Percentiles rank a stretch among this genome's conserved stretches.
phyloP scores from a whole-genome alignment of 1,140 invertebrate species.

The Spodoptera frugiperda region DNA sequence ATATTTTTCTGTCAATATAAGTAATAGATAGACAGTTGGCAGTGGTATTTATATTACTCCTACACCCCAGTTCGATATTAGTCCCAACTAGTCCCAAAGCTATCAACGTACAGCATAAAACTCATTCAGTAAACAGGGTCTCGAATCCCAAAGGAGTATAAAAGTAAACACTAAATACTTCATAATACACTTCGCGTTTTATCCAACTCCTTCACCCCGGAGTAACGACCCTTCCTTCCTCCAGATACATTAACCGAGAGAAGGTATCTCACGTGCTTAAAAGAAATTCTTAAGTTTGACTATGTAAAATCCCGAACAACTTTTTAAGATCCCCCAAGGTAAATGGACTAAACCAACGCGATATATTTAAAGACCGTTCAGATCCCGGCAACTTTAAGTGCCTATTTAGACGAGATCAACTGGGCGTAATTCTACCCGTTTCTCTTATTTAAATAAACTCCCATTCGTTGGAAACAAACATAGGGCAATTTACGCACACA shows the following conservation, averaged over 20 bases:
- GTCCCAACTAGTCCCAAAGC: too few relatives aligned
- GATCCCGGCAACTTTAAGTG: conserved; percentile 29
- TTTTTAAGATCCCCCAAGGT: conserved; percentile 24
- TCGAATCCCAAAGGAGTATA: background rate
- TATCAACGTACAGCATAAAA: too few relatives aligned
- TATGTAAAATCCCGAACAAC: conserved; percentile 31
- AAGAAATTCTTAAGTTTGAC: conserved; percentile 26
- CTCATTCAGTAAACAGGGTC: too few relatives aligned
- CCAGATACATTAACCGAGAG: conserved; percentile 12
- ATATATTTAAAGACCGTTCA: conserved; percentile 22
- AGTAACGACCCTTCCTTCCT: conserved; percentile 18
- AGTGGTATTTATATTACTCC: too few relatives aligned
- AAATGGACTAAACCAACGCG: conserved; percentile 33
- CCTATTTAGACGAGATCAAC: conserved; percentile 40
- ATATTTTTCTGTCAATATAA: too few relatives aligned
- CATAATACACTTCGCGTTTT: background rate
- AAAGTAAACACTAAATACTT: conserved; percentile 1
- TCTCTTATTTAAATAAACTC: conserved; percentile 31
- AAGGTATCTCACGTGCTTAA: conserved; percentile 25
- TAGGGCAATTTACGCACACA: conserved; percentile 18
- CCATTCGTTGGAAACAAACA: conserved; percentile 38
- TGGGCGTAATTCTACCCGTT: conserved; percentile 34
- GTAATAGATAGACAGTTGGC: too few relatives aligned
- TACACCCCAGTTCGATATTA: too few relatives aligned
- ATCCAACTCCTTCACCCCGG: background rate